phyloP scores from a whole-genome alignment of 2,888 invertebrate species.

The Conus canariensis region DNA sequence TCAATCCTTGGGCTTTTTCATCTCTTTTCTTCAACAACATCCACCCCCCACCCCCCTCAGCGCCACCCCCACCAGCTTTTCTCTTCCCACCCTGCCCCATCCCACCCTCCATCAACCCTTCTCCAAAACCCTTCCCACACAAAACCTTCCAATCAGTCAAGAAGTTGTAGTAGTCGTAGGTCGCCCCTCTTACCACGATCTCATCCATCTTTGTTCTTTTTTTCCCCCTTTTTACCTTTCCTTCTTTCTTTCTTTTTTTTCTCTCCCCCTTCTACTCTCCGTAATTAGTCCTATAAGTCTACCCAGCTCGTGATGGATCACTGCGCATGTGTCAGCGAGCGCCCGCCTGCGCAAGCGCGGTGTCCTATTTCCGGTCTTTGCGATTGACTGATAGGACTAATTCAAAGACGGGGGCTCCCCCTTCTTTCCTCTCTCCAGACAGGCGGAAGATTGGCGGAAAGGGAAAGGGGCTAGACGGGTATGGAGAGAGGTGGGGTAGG shows the following conservation, averaged over 20 bases:
- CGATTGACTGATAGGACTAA: not conserved
- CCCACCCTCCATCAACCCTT: too few species aligned
- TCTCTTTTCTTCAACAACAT: too few species aligned
- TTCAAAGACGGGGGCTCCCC: not conserved
- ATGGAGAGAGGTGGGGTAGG: too few species aligned
- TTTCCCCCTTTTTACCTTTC: too few species aligned
- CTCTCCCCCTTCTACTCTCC: not conserved
- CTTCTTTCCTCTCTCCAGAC: not conserved
- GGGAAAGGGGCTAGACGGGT: not conserved
- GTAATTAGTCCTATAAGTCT: conserved; percentile 24
- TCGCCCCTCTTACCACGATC: not conserved
- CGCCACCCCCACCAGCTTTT: too few species aligned
- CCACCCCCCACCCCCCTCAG: too few species aligned
- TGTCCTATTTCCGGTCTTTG: not conserved
- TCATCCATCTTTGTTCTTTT: too few species aligned
- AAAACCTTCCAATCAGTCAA: too few species aligned
- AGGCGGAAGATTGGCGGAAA: not conserved
- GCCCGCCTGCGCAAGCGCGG: not conserved
- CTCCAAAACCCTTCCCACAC: too few species aligned
- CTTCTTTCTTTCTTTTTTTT: not conserved
- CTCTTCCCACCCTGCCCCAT: too few species aligned
- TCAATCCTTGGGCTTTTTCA: too few species aligned
- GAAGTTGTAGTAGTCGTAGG: too few species aligned
- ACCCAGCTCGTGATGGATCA: conserved; percentile 6
- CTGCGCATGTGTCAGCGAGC: conserved; percentile 14